Conservation (phyloP, 2,888 invertebrate species). For the Elysia crispata region DNA sequence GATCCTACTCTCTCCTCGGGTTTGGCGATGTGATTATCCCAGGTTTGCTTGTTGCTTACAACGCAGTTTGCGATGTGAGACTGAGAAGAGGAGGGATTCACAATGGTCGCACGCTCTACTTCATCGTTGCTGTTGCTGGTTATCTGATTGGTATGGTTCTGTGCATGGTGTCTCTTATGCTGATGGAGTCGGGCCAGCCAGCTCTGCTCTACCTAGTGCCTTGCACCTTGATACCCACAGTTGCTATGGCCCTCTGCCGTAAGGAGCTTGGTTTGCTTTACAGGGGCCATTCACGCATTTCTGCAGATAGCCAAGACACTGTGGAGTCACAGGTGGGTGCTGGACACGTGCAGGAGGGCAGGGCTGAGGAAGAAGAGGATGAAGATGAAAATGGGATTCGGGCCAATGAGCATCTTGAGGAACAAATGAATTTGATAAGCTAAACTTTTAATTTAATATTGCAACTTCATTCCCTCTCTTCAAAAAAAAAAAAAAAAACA, state of each 20-base stretch:
- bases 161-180: constrained; percentile 79
- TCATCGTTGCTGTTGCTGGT: constrained; percentile 59
- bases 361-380: neutral
- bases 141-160: constrained; percentile 80
- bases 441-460: neutral
- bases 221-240: constrained; percentile 77
- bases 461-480: too few species aligned
- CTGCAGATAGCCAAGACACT: too few species aligned
- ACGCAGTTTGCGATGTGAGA: constrained; percentile 79
- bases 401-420: constrained; percentile 16
- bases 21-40: constrained; percentile 81
- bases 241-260: constrained; percentile 72
- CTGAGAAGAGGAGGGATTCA: neutral
- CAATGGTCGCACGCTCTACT: neutral
- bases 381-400: constrained; percentile 10
- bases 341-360: neutral
- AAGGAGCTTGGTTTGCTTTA: constrained; percentile 71
- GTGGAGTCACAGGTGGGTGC: too few species aligned
- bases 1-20: constrained; percentile 78
- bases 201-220: constrained; percentile 81
- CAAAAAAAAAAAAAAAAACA: too few species aligned
- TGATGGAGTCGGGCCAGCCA: constrained; percentile 80
- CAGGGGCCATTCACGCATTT: constrained; percentile 53
- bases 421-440: constrained; percentile 35
- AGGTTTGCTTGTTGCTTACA: constrained; percentile 80